Percentiles rank a stretch among this genome's conserved stretches.
These are phyloP conservation scores for Nomada fabriciana DNA, from an alignment of 2,888 invertebrate species.

Conservation along the genomic window DNA sequence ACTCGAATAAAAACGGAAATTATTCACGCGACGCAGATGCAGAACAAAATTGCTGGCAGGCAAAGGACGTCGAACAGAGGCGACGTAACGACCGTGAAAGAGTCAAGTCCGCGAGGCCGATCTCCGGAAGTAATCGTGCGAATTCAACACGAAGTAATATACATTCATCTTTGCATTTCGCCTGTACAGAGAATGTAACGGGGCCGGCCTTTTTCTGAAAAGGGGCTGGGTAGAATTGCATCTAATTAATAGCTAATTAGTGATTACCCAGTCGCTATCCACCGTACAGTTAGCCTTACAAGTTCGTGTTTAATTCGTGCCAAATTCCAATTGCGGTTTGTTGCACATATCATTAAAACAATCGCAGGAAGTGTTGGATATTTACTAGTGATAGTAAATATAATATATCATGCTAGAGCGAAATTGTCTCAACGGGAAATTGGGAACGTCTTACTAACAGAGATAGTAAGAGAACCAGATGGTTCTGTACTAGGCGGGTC, in stretches of 20 bases:
- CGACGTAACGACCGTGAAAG: conserved; percentile 30
- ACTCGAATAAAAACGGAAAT: neutral
- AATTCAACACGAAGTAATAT: conserved; percentile 22
- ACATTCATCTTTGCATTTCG: neutral
- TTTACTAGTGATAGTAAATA: no score
- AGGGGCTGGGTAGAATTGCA: neutral
- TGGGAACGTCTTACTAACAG: no score
- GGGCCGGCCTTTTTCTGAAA: conserved; percentile 1
- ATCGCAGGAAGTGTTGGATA: no score
- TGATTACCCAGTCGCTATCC: neutral
- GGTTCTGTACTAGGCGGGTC: no score
- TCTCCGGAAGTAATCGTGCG: conserved; percentile 35
- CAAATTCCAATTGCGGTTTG: neutral
- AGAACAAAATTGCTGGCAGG: neutral
- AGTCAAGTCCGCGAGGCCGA: conserved; percentile 24
- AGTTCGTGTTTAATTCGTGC: neutral
- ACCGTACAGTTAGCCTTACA: neutral
- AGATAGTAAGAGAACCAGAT: no score
- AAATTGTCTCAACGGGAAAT: no score
- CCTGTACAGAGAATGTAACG: neutral
- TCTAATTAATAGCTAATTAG: conserved; percentile 10
- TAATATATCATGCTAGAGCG: no score
- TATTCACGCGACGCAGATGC: neutral
- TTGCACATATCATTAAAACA: neutral
- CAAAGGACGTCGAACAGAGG: neutral